phyloP scores from a whole-genome alignment of 2,113 vertebrate species.

The Neotoma lepida region DNA sequence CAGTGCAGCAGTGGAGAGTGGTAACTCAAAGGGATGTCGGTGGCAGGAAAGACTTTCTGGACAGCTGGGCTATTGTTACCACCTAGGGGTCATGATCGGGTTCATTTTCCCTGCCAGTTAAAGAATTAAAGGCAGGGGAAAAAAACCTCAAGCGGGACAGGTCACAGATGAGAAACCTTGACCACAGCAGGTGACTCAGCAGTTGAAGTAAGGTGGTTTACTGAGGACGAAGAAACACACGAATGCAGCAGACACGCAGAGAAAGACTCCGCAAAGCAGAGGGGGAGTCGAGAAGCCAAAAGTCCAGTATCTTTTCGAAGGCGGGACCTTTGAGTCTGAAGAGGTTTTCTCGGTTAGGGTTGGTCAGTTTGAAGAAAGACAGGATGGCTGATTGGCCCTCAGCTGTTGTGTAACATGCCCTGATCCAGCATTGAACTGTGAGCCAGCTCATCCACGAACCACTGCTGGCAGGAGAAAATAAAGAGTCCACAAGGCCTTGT shows the following conservation, averaged over 20 bases:
- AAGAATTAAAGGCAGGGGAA: neutral
- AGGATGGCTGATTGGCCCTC: neutral
- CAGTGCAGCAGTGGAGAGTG: neutral
- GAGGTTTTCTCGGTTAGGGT: neutral
- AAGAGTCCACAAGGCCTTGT: too few species aligned
- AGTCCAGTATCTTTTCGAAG: neutral
- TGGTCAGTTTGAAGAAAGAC: neutral
- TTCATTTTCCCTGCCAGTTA: neutral
- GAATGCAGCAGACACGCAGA: neutral
- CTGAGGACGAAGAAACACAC: too few species aligned
- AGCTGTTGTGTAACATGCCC: neutral
- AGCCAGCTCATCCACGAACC: neutral
- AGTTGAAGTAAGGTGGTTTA: neutral
- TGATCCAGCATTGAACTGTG: neutral
- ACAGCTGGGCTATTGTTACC: neutral
- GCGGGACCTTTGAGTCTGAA: neutral
- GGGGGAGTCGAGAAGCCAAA: neutral
- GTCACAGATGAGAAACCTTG: neutral
- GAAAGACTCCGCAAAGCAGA: neutral
- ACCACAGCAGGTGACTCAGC: neutral
- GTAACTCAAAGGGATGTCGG: neutral
- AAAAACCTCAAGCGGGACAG: neutral
- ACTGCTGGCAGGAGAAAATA: neutral
- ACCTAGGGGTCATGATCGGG: neutral
- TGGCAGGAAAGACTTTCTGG: neutral